A percentile compares a stretch with the other conserved stretches of the same genome.
Evolutionary conservation across 2,888 invertebrate genomes (phyloP).

Genomic region (Liodrosophila aerea): DNA sequence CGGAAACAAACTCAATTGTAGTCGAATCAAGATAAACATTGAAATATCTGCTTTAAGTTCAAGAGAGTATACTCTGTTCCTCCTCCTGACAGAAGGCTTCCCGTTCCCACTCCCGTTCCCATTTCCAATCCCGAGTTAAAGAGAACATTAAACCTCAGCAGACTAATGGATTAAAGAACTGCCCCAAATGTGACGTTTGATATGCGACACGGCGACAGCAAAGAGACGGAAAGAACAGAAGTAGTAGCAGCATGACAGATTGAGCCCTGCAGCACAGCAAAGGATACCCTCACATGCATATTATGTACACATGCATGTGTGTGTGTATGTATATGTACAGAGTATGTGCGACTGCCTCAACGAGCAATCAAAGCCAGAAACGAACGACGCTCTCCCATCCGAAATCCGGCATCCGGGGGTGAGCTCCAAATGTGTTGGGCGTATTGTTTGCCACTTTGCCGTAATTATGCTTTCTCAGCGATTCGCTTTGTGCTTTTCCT

Average conservation of each 20-base stretch:
- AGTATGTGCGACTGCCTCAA: slow-evolving; percentile 32
- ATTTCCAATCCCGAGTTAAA: too few species aligned
- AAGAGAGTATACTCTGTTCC: too few species aligned
- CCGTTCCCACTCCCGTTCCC: too few species aligned
- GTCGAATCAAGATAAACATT: not conserved
- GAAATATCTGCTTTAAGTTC: not conserved
- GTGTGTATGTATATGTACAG: not conserved
- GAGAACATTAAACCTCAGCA: slow-evolving; percentile 13
- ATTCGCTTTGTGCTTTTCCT: slow-evolving; percentile 41
- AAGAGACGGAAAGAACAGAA: too few species aligned
- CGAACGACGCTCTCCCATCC: slow-evolving; percentile 16
- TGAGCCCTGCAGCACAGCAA: slow-evolving; percentile 60
- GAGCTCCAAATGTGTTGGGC: slow-evolving; percentile 47
- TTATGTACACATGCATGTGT: slow-evolving; percentile 1
- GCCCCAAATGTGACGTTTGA: slow-evolving; percentile 32
- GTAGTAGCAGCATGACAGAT: slow-evolving; percentile 20
- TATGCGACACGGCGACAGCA: slow-evolving; percentile 44
- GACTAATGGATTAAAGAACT: slow-evolving; percentile 44
- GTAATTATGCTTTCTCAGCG: slow-evolving; percentile 65
- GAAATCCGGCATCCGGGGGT: too few species aligned
- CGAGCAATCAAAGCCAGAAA: slow-evolving; percentile 46
- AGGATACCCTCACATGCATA: not conserved
- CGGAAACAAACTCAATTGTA: slow-evolving; percentile 1
- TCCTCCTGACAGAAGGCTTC: too few species aligned
- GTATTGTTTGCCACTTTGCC: slow-evolving; percentile 62